Percentiles rank a stretch among this genome's conserved stretches.
phyloP scores from a whole-genome alignment of 2,888 invertebrate genomes.

The Pantelozetes paolii region DNA sequence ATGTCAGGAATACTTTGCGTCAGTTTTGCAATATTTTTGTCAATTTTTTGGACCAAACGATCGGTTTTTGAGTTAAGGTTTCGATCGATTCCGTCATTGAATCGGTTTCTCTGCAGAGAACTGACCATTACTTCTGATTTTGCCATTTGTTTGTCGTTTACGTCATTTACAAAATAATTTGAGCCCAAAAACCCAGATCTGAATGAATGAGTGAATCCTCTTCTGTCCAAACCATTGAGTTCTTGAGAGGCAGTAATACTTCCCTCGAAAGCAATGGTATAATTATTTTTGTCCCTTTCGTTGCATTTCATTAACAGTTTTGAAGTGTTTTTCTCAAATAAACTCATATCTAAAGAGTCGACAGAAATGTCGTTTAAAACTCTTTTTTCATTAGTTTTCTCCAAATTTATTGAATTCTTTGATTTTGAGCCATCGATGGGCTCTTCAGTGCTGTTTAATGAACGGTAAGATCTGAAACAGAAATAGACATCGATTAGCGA shows the following conservation, averaged over 20 bases:
- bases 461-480: constrained; percentile 3
- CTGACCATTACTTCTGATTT: neutral
- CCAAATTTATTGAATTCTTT: neutral
- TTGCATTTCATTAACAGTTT: constrained; percentile 79
- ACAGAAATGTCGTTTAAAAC: constrained; percentile 63
- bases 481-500: neutral
- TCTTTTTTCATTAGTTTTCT: neutral
- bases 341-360: constrained; percentile 81
- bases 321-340: constrained; percentile 61
- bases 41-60: neutral
- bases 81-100: neutral
- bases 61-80: neutral
- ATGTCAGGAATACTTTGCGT: constrained; percentile 19
- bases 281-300: constrained; percentile 87
- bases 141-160: constrained; percentile 3
- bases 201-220: constrained; percentile 22
- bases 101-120: neutral
- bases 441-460: neutral
- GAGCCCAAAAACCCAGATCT: neutral
- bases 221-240: neutral
- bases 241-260: constrained; percentile 42
- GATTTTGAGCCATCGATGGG: neutral
- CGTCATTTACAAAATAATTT: neutral
- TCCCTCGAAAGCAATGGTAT: constrained; percentile 89
- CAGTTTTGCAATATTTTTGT: neutral